Evolutionary conservation across 2,113 vertebrate genomes (phyloP).

Genomic region (Aspiorhynchus laticeps): DNA sequence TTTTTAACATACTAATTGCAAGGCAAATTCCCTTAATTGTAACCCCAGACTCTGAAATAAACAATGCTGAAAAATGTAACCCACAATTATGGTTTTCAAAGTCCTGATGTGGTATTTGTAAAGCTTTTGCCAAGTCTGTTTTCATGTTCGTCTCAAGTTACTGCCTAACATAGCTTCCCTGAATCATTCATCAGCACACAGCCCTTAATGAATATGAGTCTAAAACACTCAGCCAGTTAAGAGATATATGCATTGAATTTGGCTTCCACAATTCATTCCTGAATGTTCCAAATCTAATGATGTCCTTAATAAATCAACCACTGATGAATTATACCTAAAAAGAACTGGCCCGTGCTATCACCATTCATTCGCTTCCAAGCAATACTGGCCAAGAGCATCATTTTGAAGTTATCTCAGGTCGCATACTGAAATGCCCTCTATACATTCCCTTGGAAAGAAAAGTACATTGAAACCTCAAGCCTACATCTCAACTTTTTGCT

Average conservation of each 20-base stretch:
- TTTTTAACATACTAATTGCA: constrained; percentile 84
- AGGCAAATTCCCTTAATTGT: constrained; percentile 82
- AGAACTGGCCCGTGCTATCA: constrained; percentile 33
- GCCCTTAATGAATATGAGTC: constrained; percentile 71
- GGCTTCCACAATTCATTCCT: constrained; percentile 62
- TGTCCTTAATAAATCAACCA: constrained; percentile 66
- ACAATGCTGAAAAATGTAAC: constrained; percentile 78
- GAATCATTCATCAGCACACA: constrained; percentile 75
- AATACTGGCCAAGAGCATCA: neutral
- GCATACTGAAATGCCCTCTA: constrained; percentile 21
- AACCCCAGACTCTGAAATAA: constrained; percentile 81
- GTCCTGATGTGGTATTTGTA: constrained; percentile 80
- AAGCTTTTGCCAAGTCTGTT: constrained; percentile 76
- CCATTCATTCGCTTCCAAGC: constrained; percentile 31
- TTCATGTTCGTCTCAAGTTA: constrained; percentile 78
- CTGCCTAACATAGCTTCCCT: constrained; percentile 74
- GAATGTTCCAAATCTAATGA: constrained; percentile 68
- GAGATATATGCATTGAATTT: constrained; percentile 60
- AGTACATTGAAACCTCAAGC: neutral
- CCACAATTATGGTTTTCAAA: constrained; percentile 78
- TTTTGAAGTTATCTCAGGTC: constrained; percentile 20
- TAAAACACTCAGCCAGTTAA: constrained; percentile 59
- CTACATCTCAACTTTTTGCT: neutral
- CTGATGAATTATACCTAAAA: constrained; percentile 66
- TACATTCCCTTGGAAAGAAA: neutral